A percentile compares a stretch with the other conserved stretches of the same genome.
Evolutionary conservation across 2,113 vertebrate genomes (phyloP).

Genomic region (Hippoglossus stenolepis): DNA sequence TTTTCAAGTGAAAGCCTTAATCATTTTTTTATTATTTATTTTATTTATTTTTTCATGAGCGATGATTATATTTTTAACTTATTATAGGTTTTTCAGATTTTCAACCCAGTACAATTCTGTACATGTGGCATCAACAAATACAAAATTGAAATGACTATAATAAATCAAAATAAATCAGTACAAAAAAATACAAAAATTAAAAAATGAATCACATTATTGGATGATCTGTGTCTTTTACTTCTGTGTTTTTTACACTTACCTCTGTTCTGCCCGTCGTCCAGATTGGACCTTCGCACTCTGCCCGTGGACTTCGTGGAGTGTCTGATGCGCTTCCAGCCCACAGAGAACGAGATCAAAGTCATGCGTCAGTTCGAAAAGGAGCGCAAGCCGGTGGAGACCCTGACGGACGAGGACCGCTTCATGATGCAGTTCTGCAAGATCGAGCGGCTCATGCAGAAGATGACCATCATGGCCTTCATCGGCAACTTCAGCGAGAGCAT

Average conservation of each 20-base stretch:
- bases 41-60: too few species aligned
- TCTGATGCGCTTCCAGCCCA: conserved; percentile 94
- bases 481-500: conserved; percentile 93
- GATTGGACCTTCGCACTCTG: conserved; percentile 90
- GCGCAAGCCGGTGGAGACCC: conserved; percentile 89
- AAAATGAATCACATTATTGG: too few species aligned
- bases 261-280: conserved; percentile 50
- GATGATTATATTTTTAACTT: too few species aligned
- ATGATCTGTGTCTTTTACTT: too few species aligned
- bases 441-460: conserved; percentile 93
- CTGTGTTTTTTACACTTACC: neutral
- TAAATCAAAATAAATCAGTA: too few species aligned
- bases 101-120: too few species aligned
- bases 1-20: too few species aligned
- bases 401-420: conserved; percentile 94
- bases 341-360: conserved; percentile 89
- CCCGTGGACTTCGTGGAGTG: conserved; percentile 95
- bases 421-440: conserved; percentile 97
- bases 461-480: conserved; percentile 96
- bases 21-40: too few species aligned
- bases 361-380: conserved; percentile 93
- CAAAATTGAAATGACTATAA: too few species aligned
- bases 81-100: too few species aligned
- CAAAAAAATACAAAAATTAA: too few species aligned
- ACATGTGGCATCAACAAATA: too few species aligned